Evolutionary conservation across 2,888 invertebrate genomes (phyloP).

Genomic region (Heliconius cydno): DNA sequence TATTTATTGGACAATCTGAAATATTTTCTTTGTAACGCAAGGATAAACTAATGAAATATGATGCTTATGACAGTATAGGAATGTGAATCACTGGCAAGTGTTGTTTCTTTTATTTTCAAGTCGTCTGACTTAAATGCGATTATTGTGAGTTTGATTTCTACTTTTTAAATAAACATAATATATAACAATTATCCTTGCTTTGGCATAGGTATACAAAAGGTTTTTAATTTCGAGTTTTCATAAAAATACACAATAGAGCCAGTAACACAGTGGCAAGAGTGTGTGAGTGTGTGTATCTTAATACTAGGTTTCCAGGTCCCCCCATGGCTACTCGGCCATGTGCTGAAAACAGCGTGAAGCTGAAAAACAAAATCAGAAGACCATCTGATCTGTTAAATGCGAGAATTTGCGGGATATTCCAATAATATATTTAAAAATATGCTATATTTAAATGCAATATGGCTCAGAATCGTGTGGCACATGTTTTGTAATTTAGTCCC

Average conservation of each 20-base stretch:
- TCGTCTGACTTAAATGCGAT: not conserved
- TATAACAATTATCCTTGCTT: too few species aligned
- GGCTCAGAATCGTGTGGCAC: conserved; percentile 26
- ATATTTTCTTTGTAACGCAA: conserved; percentile 34
- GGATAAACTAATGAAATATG: conserved; percentile 43
- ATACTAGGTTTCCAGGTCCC: too few species aligned
- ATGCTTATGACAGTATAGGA: conserved; percentile 24
- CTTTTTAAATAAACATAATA: too few species aligned
- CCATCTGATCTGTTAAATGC: not conserved
- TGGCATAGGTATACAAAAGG: too few species aligned
- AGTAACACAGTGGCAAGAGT: fast-evolving
- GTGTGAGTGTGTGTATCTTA: not conserved
- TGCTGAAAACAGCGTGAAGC: not conserved
- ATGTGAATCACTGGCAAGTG: conserved; percentile 23
- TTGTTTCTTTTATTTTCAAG: not conserved
- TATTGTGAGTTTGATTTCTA: not conserved
- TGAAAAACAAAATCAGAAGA: not conserved
- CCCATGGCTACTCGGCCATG: not conserved
- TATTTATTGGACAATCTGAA: conserved; percentile 31
- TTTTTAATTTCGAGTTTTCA: too few species aligned
- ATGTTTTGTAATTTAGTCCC: conserved; percentile 37
- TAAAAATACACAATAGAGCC: too few species aligned
- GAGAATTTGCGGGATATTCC: not conserved
- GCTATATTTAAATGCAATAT: conserved; percentile 17
- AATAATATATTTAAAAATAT: not conserved